These are phyloP conservation scores for Heterodera carotae DNA, from an alignment of 1,140 invertebrate species.

Conservation along the genomic window DNA sequence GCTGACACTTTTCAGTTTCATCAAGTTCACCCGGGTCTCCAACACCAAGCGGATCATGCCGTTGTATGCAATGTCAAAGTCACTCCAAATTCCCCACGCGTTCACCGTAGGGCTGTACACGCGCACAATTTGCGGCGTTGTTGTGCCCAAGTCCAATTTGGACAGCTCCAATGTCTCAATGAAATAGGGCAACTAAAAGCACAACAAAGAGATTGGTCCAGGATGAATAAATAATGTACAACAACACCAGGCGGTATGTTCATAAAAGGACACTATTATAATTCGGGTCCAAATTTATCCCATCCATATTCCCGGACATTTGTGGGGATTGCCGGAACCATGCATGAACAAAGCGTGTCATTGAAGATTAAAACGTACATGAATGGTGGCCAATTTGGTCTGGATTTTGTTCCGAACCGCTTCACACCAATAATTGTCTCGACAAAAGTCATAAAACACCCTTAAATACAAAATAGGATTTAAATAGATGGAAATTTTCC, in stretches of 20 bases:
- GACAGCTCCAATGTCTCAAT: constrained; percentile 80
- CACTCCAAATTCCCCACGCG: constrained; percentile 86
- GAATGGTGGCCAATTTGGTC: constrained; percentile 81
- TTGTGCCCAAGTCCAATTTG: constrained; percentile 77
- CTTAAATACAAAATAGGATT: constrained; percentile 73
- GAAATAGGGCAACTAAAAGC: constrained; percentile 77
- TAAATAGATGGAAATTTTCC: neutral
- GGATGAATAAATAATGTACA: constrained; percentile 9
- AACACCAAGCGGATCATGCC: constrained; percentile 84
- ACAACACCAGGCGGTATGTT: neutral
- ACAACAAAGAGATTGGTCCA: constrained; percentile 1
- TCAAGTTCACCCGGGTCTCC: constrained; percentile 90
- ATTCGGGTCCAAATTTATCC: too few species aligned
- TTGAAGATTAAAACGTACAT: constrained; percentile 67
- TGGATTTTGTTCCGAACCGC: constrained; percentile 76
- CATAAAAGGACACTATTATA: constrained; percentile 13
- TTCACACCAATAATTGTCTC: constrained; percentile 71
- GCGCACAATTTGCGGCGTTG: constrained; percentile 73
- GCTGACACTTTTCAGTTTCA: constrained; percentile 73
- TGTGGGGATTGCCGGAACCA: too few species aligned
- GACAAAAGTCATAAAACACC: constrained; percentile 78
- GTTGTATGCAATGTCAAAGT: constrained; percentile 84
- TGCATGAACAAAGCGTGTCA: too few species aligned
- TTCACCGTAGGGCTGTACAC: constrained; percentile 76
- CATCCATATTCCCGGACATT: too few species aligned